A percentile compares a stretch with the other conserved stretches of the same genome.
These are phyloP conservation scores for Proisotoma minuta DNA, from an alignment of 2,888 invertebrate species.

Conservation along the genomic window DNA sequence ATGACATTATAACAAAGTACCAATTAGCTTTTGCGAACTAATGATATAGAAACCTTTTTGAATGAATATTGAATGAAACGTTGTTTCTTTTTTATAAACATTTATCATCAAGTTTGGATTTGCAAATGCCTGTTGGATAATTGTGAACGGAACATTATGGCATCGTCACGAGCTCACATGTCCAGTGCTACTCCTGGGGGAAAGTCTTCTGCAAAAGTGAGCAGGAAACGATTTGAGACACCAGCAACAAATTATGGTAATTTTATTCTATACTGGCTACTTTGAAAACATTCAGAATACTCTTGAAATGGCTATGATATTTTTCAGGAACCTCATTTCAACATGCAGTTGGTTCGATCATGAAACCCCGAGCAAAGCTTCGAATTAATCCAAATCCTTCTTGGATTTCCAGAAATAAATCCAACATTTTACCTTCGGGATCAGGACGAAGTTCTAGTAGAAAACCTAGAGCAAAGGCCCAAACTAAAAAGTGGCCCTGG, in stretches of 20 bases:
- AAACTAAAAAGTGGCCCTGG: constrained; percentile 11
- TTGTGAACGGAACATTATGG: not conserved
- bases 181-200: not conserved
- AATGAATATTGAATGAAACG: too few relatives aligned
- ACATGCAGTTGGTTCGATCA: not conserved
- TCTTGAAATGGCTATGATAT: not conserved
- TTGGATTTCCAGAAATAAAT: not conserved
- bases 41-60: too few relatives aligned
- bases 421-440: constrained; percentile 1
- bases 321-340: too few relatives aligned
- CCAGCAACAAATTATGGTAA: not conserved
- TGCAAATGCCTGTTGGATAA: too few relatives aligned
- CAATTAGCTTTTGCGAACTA: too few relatives aligned
- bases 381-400: not conserved
- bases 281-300: not conserved
- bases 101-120: not conserved
- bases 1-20: too few relatives aligned
- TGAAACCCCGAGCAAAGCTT: not conserved
- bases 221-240: not conserved
- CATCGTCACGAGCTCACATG: not conserved
- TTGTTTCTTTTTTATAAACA: not conserved
- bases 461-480: not conserved
- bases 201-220: not conserved
- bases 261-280: not conserved
- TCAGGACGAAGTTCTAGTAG: not conserved